These are phyloP conservation scores for Rhingia rostrata DNA, from an alignment of 2,888 invertebrate genomes.

Conservation along the genomic window DNA sequence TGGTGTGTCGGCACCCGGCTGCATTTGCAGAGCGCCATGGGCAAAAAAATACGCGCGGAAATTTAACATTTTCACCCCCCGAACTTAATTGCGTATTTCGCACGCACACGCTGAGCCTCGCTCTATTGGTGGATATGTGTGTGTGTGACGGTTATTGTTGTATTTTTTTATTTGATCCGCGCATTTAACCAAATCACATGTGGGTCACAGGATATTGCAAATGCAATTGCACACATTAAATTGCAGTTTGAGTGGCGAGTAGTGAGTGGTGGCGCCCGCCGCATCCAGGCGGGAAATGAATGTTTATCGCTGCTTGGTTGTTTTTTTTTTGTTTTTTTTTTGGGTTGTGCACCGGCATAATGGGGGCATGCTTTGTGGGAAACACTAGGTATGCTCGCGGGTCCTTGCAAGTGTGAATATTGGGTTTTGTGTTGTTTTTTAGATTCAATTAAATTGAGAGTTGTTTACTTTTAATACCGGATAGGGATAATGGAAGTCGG, in stretches of 20 bases:
- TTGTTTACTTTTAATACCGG: slow-evolving; percentile 61
- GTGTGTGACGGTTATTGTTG: slow-evolving; percentile 9
- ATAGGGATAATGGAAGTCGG: slow-evolving; percentile 55
- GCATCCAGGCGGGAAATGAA: slow-evolving; percentile 18
- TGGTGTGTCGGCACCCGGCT: neutral
- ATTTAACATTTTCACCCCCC: slow-evolving; percentile 30
- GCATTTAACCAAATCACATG: slow-evolving; percentile 64
- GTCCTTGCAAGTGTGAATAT: slow-evolving; percentile 27
- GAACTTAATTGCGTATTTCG: slow-evolving; percentile 38
- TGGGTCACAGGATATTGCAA: slow-evolving; percentile 71
- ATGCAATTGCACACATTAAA: slow-evolving; percentile 55
- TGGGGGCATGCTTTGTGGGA: slow-evolving; percentile 46
- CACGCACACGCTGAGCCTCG: neutral
- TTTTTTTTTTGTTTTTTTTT: too few relatives aligned
- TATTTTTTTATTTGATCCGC: slow-evolving; percentile 20
- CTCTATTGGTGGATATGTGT: too few relatives aligned
- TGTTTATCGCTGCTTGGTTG: slow-evolving; percentile 48
- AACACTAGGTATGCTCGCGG: slow-evolving; percentile 4
- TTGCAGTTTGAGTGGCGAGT: slow-evolving; percentile 22
- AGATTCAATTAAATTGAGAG: slow-evolving; percentile 64
- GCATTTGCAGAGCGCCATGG: slow-evolving; percentile 16
- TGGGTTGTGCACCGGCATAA: slow-evolving; percentile 4
- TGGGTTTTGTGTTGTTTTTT: slow-evolving; percentile 10
- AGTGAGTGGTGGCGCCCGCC: neutral
- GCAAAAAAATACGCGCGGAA: neutral